Evolutionary conservation across 2,797 vertebrate species (phyloP), one percentile per base, ranked within the genome.

Genomic region (Takifugu rubripes): DNA sequence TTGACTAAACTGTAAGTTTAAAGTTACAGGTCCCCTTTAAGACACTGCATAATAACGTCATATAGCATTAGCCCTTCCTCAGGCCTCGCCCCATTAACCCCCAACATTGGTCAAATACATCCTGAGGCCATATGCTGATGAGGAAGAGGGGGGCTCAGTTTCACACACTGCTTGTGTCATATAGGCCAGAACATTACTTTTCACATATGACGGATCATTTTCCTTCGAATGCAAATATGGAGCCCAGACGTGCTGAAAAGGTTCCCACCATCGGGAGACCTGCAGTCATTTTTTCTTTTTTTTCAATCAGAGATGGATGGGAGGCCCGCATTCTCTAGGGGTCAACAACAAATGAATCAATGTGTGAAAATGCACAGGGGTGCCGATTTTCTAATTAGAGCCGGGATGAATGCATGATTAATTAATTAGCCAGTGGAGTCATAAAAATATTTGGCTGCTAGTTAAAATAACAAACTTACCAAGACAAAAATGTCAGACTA

Each of bases 141-240:
- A 33, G 33, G 3, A 40, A 33, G 63, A 54, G 14, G 51, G 49
- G 15, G 21, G 59, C 43, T 79, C 74, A 72, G 44, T 74, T 77
- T 82, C 71, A 79, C 78, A 83, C 67, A 45, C 67, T 77, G 69
- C 50, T 61, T 66, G 65, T 77, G 78, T 82, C 68, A 48, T 79
- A 76, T 61, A 68, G 68, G 73, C 78, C 10, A 1, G 25, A 71
- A 60, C 54, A 50, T 54, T 59, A 58, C 83, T 74, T 86, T 76
- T 57, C 75, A 63, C 58, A 77, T 61, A 84, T 65, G 70, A 83
- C 54, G 48, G 72, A 74, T 83, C 31, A 53, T 77, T 83, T 85
- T 70, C 77, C 78, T 71, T 76, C 78, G 29, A 72, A 63, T 76
- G 60, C 42, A 56, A 70, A 72, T 59, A 57, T 6, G 46, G 61